These are phyloP conservation scores for Ecdyonurus torrentis DNA, from an alignment of 2,888 invertebrate genomes.

Conservation along the genomic window DNA sequence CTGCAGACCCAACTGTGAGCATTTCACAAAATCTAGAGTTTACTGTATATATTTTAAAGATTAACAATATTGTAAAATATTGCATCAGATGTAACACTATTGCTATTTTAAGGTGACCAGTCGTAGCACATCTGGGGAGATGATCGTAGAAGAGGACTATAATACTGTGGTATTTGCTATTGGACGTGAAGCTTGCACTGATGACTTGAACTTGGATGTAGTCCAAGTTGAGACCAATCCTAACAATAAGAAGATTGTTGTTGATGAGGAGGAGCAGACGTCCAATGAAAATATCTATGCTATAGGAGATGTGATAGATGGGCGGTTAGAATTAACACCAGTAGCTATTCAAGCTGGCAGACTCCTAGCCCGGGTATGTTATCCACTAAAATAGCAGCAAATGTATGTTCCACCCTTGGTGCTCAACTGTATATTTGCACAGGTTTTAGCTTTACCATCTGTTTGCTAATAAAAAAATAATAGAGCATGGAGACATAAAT, in stretches of 20 bases:
- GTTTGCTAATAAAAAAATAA: too few species aligned
- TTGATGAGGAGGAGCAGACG: constrained; percentile 29
- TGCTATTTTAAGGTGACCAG: constrained; percentile 21
- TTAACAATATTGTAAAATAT: too few species aligned
- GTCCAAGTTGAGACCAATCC: constrained; percentile 27
- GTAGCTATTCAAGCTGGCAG: constrained; percentile 38
- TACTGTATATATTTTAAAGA: too few species aligned
- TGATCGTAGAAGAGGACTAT: constrained; percentile 28
- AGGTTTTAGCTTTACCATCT: too few species aligned
- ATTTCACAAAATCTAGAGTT: too few species aligned
- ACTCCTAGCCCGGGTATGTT: constrained; percentile 27
- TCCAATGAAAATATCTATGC: constrained; percentile 35
- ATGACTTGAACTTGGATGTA: constrained; percentile 28
- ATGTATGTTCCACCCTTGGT: too few species aligned
- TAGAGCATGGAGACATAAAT: too few species aligned
- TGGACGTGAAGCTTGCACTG: constrained; percentile 37
- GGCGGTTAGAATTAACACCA: constrained; percentile 38
- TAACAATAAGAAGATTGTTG: constrained; percentile 25
- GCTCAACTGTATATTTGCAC: too few species aligned
- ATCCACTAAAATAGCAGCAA: neutral
- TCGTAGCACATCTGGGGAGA: constrained; percentile 20
- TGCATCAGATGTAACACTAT: too few species aligned
- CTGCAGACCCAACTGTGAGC: too few species aligned
- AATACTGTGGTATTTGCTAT: constrained; percentile 38
- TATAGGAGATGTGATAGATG: constrained; percentile 38